These are phyloP conservation scores for Balearica regulorum DNA, from an alignment of 2,797 vertebrate genomes.

Conservation along the genomic window DNA sequence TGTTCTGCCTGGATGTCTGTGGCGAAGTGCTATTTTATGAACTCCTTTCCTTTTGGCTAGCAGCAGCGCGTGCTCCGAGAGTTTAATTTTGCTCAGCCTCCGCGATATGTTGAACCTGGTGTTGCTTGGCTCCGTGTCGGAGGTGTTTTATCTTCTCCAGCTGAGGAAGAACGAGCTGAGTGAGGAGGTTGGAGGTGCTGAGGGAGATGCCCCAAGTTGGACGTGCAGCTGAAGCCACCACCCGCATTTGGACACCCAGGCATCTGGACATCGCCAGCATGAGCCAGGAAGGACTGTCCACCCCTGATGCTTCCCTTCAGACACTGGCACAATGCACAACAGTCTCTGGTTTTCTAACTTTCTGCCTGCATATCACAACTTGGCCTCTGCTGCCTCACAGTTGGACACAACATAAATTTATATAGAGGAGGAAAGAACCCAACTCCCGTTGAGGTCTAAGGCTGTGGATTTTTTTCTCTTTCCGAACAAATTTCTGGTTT, in stretches of 20 bases:
- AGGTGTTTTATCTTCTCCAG: neutral
- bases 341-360: neutral
- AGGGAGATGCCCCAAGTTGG: neutral
- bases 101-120: accelerated
- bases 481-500: neutral
- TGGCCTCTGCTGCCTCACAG: neutral
- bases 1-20: neutral
- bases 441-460: neutral
- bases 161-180: neutral
- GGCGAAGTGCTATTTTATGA: neutral
- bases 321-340: neutral
- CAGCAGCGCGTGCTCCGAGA: accelerated
- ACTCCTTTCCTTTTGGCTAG: neutral
- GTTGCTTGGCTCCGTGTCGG: accelerated
- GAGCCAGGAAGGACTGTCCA: neutral
- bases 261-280: neutral
- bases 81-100: neutral
- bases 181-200: neutral
- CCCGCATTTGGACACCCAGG: neutral
- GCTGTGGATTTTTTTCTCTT: neutral
- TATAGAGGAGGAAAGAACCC: neutral
- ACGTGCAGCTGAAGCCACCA: neutral
- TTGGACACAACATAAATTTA: neutral
- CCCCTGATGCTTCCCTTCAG: neutral
- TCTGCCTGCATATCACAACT: neutral